Conservation (phyloP, 2,113 vertebrate species). For the Hirundichthys speculiger region DNA sequence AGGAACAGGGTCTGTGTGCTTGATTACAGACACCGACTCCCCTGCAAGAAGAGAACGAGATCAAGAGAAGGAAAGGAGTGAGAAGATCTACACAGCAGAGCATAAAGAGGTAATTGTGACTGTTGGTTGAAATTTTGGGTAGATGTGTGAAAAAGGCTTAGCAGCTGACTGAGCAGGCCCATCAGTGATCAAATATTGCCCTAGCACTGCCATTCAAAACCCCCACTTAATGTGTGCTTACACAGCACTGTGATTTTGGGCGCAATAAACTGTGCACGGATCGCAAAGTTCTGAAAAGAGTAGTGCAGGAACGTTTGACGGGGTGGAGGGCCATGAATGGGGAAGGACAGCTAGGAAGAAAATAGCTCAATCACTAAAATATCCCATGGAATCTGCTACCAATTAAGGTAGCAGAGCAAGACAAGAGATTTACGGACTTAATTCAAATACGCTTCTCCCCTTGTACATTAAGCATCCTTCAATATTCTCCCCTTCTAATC, state of each 20-base stretch:
- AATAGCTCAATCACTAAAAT: slow-evolving; percentile 68
- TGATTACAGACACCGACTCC: slow-evolving; percentile 98
- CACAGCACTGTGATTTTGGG: slow-evolving; percentile 12
- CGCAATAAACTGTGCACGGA: slow-evolving; percentile 41
- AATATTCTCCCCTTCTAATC: slow-evolving; percentile 6
- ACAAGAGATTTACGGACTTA: slow-evolving; percentile 48
- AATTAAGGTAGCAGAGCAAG: slow-evolving; percentile 78
- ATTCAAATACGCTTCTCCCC: slow-evolving; percentile 55
- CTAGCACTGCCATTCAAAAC: slow-evolving; percentile 29
- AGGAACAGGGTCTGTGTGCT: slow-evolving; percentile 98
- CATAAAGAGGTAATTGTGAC: slow-evolving; percentile 8
- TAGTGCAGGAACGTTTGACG: slow-evolving; percentile 38
- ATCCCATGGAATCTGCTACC: slow-evolving; percentile 70
- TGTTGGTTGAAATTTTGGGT: slow-evolving; percentile 27
- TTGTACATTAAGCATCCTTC: slow-evolving; percentile 22
- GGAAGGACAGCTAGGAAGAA: slow-evolving; percentile 44
- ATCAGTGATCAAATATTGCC: slow-evolving; percentile 44
- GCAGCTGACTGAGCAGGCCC: slow-evolving; percentile 35
- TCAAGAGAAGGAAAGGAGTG: slow-evolving; percentile 4
- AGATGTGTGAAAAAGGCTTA: slow-evolving; percentile 33
- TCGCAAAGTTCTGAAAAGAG: slow-evolving; percentile 35
- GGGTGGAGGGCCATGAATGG: slow-evolving; percentile 69
- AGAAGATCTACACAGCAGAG: slow-evolving; percentile 3
- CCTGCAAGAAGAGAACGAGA: slow-evolving; percentile 75
- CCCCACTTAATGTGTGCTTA: slow-evolving; percentile 20